Base-by-base conservation (phyloP, 2,113 vertebrate genomes). In the Etheostoma cragini region DNA sequence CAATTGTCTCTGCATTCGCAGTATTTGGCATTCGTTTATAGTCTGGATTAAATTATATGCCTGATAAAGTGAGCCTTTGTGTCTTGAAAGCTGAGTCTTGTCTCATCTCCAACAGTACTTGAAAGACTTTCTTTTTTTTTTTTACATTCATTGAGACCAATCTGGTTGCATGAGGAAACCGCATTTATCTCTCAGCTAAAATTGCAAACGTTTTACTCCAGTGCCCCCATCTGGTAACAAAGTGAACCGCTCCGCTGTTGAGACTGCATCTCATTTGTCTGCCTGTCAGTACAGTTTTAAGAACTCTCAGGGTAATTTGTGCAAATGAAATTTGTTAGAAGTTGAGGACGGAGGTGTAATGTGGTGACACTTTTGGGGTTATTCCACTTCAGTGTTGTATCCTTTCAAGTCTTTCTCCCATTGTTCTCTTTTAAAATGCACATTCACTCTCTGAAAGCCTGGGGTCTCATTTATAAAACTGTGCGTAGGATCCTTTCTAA, bases 171-270 rank as follows among this genome's bases (percentile, higher is more conserved):
- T 35, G 63, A 80, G 42, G 65, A 85, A 63, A 47, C 22, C 67
- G 60, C 24, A 52, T 66, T 24, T 19, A 54, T 63, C 12, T 46
- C 5, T 80, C 47, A 53, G 50, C 53, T 30, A 1, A 12, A 72
- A 24, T 66, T 45, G 46, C 68, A 78, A 52, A 54, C 21, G 75
- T 82, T 87, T 67, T 56, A 83, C 80, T 63, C 24, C 22, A 80
- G 53, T 68, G 83, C 90, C 90, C 76, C 85, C 81, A 13, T 60
- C 84, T 91, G 93, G 79, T 5, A n/a, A 26, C n/a, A 80, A 30
- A 14, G 12, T 5, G 54, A 82, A 92, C 74, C 69, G 76, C 76
- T 14, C 42, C 0, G 4, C 14, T 45, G 22, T 64, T 49, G 13
- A 7, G 21, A 33, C 42, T 17, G 11, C 35, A 19, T 65, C 57